phyloP scores from a whole-genome alignment of 1,140 invertebrate species.

The Lasaia peninsularis region DNA sequence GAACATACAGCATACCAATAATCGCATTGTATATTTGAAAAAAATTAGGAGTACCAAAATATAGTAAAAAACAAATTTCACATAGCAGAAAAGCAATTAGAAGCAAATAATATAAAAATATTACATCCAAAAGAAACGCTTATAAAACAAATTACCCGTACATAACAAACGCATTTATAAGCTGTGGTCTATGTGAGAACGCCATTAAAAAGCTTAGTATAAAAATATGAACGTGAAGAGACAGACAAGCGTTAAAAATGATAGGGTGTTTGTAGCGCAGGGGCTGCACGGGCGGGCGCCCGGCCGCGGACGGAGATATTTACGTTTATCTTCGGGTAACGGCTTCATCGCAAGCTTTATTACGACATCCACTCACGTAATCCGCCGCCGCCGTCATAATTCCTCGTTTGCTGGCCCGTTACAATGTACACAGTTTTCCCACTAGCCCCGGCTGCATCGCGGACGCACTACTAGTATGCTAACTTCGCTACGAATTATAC shows the following conservation, averaged over 20 bases:
- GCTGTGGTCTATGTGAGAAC: conserved; percentile 1
- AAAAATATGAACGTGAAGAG: conserved; percentile 15
- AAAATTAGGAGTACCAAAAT: too few species aligned
- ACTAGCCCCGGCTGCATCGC: conserved; percentile 38
- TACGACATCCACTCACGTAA: conserved; percentile 77
- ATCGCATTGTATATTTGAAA: neutral
- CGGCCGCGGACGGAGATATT: conserved; percentile 67
- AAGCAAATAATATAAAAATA: neutral
- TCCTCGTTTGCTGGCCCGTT: conserved; percentile 67
- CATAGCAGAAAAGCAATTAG: neutral
- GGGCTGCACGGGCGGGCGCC: conserved; percentile 38
- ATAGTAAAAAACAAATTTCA: neutral
- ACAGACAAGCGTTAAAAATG: conserved; percentile 25
- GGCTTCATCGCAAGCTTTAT: conserved; percentile 77
- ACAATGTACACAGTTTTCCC: conserved; percentile 65
- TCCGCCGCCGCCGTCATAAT: conserved; percentile 73
- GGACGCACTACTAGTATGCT: conserved; percentile 23
- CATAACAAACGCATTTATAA: conserved; percentile 5
- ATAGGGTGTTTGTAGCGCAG: conserved; percentile 25
- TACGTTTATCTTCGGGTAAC: conserved; percentile 76
- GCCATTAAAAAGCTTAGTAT: conserved; percentile 12
- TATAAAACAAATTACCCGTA: neutral
- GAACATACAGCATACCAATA: too few species aligned
- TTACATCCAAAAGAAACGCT: neutral
- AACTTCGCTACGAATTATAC: conserved; percentile 15